phyloP scores from a whole-genome alignment of 2,113 vertebrate genomes.

The Taurulus bubalis region DNA sequence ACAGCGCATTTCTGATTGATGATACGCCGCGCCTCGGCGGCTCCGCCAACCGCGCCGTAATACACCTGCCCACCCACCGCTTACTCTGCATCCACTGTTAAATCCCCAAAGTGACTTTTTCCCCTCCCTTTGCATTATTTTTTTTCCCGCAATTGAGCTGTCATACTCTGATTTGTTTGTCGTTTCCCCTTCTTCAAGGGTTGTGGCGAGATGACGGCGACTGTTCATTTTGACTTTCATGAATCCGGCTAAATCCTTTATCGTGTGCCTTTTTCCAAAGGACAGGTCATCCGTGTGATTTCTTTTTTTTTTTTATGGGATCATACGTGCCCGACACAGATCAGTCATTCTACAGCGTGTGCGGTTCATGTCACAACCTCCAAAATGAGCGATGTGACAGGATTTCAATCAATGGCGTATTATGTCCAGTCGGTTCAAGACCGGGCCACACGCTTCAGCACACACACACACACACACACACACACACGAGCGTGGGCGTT shows the following conservation, averaged over 20 bases:
- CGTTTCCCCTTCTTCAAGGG: background rate
- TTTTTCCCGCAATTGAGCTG: background rate
- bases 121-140: no score
- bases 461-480: constrained; percentile 12
- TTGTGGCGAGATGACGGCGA: background rate
- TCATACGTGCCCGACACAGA: background rate
- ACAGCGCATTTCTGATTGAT: constrained; percentile 54
- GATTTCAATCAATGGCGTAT: constrained; percentile 18
- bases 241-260: background rate
- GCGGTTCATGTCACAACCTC: constrained; percentile 18
- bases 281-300: background rate
- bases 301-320: constrained; percentile 8
- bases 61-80: constrained; percentile 25
- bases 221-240: no score
- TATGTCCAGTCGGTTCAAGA: constrained; percentile 42
- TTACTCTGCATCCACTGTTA: constrained; percentile 37
- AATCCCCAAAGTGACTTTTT: constrained; percentile 16
- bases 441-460: constrained; percentile 3
- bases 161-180: background rate
- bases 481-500: background rate
- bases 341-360: constrained; percentile 7
- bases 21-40: constrained; percentile 39
- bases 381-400: constrained; percentile 47
- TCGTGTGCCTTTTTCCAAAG: background rate
- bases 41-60: no score